A percentile compares a stretch with the other conserved stretches of the same genome.
Conservation (phyloP, 2,797 vertebrate genomes). For the Lates japonicus region DNA sequence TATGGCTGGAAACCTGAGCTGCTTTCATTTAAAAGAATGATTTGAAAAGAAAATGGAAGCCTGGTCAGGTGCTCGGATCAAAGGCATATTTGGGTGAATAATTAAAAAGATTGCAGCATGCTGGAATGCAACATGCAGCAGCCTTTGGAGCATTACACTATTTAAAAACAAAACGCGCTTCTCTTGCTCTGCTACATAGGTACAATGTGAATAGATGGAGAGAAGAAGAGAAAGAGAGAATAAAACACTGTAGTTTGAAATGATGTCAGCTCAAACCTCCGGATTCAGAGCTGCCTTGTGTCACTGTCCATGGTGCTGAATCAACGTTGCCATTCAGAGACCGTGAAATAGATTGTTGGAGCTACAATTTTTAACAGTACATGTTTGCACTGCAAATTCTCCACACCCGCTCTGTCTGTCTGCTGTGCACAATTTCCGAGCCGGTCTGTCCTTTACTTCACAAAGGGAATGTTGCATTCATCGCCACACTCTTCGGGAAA, state of each 20-base stretch:
- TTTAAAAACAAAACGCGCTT: constrained; percentile 45
- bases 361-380: constrained; percentile 55
- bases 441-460: constrained; percentile 27
- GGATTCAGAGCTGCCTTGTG: constrained; percentile 43
- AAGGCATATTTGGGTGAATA: constrained; percentile 60
- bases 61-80: constrained; percentile 61
- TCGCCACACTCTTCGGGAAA: constrained; percentile 32
- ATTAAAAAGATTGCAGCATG: constrained; percentile 57
- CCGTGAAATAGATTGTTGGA: constrained; percentile 58
- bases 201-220: constrained; percentile 21
- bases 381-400: constrained; percentile 60
- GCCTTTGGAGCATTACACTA: constrained; percentile 25
- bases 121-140: constrained; percentile 35
- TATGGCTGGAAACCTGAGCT: constrained; percentile 8
- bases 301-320: constrained; percentile 86
- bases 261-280: constrained; percentile 44
- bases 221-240: background rate
- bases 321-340: constrained; percentile 50
- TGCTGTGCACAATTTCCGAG: constrained; percentile 47
- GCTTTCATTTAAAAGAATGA: constrained; percentile 23
- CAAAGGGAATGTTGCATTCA: constrained; percentile 45
- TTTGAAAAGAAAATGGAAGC: constrained; percentile 42
- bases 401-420: constrained; percentile 19
- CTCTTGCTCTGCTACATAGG: constrained; percentile 4
- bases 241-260: constrained; percentile 35